Evolutionary conservation across 2,888 invertebrate species (phyloP).

Genomic region (Nemotelus pantherinus): DNA sequence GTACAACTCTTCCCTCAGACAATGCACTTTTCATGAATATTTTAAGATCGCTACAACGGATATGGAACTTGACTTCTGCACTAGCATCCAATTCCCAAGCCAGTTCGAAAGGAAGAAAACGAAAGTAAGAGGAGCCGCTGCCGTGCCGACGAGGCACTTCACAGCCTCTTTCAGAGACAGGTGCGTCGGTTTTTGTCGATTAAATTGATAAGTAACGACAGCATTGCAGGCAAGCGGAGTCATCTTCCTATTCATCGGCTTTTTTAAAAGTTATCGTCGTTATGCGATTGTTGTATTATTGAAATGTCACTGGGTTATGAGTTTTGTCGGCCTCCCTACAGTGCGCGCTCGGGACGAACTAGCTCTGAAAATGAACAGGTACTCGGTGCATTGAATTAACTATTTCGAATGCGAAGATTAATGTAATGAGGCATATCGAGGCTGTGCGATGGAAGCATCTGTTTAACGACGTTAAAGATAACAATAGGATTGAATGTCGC

Average conservation of each 20-base stretch:
- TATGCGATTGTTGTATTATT: slow-evolving; percentile 44
- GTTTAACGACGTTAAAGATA: no score
- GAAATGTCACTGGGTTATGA: slow-evolving; percentile 45
- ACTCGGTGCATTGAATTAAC: slow-evolving; percentile 20
- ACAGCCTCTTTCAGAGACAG: slow-evolving; percentile 35
- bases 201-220: slow-evolving; percentile 29
- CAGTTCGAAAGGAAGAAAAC: slow-evolving; percentile 25
- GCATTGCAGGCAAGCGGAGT: slow-evolving; percentile 7
- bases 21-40: slow-evolving; percentile 47
- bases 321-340: slow-evolving; percentile 39
- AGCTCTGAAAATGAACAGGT: neutral
- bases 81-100: slow-evolving; percentile 9
- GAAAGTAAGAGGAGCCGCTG: slow-evolving; percentile 44
- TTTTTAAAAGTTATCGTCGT: slow-evolving; percentile 25
- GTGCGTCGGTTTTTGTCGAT: slow-evolving; percentile 39
- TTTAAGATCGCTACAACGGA: slow-evolving; percentile 43
- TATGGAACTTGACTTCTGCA: neutral
- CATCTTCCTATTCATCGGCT: slow-evolving; percentile 36
- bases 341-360: neutral
- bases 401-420: slow-evolving; percentile 27
- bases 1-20: slow-evolving; percentile 22
- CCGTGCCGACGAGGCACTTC: neutral
- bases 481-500: no score
- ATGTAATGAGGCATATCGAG: neutral
- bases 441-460: no score